These are phyloP conservation scores for Chlorodrepanis virens DNA, from an alignment of 2,113 vertebrate species.

Conservation along the genomic window DNA sequence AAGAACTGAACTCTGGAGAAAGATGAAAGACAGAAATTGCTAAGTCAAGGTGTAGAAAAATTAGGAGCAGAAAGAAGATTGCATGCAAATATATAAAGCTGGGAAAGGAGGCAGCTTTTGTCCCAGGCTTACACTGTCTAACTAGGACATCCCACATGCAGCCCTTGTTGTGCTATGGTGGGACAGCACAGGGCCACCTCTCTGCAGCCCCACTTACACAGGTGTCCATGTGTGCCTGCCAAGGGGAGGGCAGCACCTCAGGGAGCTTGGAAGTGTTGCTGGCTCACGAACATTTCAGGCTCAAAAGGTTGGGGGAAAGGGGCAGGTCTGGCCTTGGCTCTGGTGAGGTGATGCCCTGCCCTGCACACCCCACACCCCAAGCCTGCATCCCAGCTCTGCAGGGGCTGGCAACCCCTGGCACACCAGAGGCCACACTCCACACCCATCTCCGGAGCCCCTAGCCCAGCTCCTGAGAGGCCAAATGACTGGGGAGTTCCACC, in stretches of 20 bases:
- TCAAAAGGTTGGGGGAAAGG: accelerated
- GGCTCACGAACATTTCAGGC: neutral
- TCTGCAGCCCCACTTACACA: accelerated
- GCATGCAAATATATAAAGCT: neutral
- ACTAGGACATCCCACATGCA: neutral
- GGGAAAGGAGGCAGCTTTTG: neutral
- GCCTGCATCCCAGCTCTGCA: neutral
- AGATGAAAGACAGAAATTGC: neutral
- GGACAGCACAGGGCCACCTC: neutral
- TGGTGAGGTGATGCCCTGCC: neutral
- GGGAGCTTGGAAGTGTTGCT: neutral
- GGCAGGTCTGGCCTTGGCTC: neutral
- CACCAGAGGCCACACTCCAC: neutral
- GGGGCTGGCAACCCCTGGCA: neutral
- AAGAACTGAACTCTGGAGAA: neutral
- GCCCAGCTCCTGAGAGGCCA: neutral
- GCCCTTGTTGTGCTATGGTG: neutral
- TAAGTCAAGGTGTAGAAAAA: neutral
- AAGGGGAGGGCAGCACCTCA: neutral
- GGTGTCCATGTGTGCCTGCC: accelerated
- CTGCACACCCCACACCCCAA: neutral
- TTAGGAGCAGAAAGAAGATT: neutral
- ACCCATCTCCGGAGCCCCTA: neutral
- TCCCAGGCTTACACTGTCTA: neutral
- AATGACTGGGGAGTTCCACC: neutral